Base-by-base conservation (phyloP, 2,888 invertebrate species). In the Hypena proboscidalis region DNA sequence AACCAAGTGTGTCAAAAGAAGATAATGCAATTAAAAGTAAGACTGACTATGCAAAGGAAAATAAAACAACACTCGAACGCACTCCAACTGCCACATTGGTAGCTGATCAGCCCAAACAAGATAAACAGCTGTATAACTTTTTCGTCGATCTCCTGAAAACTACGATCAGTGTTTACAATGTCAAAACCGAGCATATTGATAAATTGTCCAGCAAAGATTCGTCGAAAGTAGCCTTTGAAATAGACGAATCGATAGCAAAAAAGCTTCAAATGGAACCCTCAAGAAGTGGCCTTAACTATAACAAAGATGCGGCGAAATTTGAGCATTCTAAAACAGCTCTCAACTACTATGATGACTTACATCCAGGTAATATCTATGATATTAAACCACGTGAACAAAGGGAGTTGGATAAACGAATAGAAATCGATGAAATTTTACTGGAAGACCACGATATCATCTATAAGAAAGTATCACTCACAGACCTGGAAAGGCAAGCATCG, bases 141-240 rank as follows among this genome's bases (percentile, higher is more conserved):
- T 85, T 85, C 30, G 77, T 83, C 0, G 81, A 88, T 57, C 33
- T 86, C 4, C 29, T 86, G 2, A 76, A 85, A 51, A 77, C 77
- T 0, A 80, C 83, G 0, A 72, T 83, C 0, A 77, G 61, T 34
- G 73, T 72, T 1, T 80, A 76, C 29, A 75, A 81, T 13, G 62
- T 71, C 0, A 66, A 74, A 26, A 36, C 63, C 0, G 58, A 70
- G 1, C 46, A n/a, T n/a, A n/a, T 39, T 1, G 50, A 53, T 15
- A 37, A 44, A 7, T 25, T 23, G 0, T 17, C 17, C 0, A 48
- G 46, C 1, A 9, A 3, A 0, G 48, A 44, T 2, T 55, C 56
- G 0, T 73, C 75, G 0, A 75, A 77, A 37, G 41, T 64, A 0
- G 51, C 55, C 1, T 41, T 84, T 0, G 74, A 77, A 48, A 77